These are phyloP conservation scores for Drosophila seguyi DNA, from an alignment of 1,140 invertebrate genomes.

Conservation along the genomic window DNA sequence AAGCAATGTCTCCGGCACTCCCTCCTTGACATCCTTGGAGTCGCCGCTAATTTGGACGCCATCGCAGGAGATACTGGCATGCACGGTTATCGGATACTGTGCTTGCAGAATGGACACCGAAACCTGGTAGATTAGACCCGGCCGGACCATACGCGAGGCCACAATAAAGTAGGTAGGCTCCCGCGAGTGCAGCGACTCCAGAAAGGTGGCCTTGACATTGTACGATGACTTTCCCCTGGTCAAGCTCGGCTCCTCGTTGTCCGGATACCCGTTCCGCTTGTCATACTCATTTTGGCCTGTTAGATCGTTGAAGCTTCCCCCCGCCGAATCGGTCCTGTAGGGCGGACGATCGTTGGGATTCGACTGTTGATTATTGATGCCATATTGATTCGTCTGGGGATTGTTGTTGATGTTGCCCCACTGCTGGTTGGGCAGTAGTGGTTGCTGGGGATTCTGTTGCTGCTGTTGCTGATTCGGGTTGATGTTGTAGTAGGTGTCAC, in stretches of 20 bases:
- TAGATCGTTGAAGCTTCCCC: slow-evolving; percentile 63
- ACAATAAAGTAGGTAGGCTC: slow-evolving; percentile 93
- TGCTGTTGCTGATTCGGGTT: slow-evolving; percentile 46
- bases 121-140: slow-evolving; percentile 94
- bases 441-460: slow-evolving; percentile 39
- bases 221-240: slow-evolving; percentile 72
- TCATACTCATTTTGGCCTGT: slow-evolving; percentile 59
- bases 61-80: slow-evolving; percentile 93
- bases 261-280: slow-evolving; percentile 48
- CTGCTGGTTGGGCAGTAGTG: slow-evolving; percentile 43
- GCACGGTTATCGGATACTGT: slow-evolving; percentile 90
- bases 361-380: slow-evolving; percentile 28
- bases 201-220: slow-evolving; percentile 69
- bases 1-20: slow-evolving; percentile 92
- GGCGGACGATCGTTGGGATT: slow-evolving; percentile 54
- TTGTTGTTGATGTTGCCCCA: slow-evolving; percentile 38
- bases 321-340: slow-evolving; percentile 53
- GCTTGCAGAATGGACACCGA: slow-evolving; percentile 91
- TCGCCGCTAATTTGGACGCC: slow-evolving; percentile 94
- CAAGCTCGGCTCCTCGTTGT: slow-evolving; percentile 62
- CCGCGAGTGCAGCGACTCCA: slow-evolving; percentile 69
- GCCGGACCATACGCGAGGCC: slow-evolving; percentile 93
- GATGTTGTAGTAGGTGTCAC: slow-evolving; percentile 60
- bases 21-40: slow-evolving; percentile 90
- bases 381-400: slow-evolving; percentile 16